phyloP scores from a whole-genome alignment of 2,797 vertebrate species.

The Notoglanidium macrostoma region DNA sequence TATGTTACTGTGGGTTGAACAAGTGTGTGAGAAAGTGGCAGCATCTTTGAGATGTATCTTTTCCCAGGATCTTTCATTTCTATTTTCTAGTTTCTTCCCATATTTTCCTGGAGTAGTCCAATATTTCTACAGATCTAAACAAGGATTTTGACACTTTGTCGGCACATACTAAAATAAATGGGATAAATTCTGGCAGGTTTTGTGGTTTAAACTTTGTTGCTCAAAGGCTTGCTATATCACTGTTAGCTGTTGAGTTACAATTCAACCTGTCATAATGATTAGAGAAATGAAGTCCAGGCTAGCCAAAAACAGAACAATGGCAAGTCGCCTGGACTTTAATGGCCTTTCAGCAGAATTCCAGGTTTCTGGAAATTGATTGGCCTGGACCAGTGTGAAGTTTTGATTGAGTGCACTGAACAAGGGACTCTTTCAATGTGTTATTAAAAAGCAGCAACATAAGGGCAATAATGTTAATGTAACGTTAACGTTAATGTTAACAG shows the following conservation, averaged over 20 bases:
- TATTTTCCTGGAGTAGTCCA: neutral
- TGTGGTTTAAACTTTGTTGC: constrained; percentile 7
- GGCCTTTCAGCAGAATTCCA: neutral
- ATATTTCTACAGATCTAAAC: neutral
- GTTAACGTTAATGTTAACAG: neutral
- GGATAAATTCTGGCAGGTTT: neutral
- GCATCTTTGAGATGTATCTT: neutral
- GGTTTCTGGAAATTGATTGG: neutral
- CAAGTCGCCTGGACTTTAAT: neutral
- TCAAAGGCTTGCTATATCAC: too few species aligned
- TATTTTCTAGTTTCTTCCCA: neutral
- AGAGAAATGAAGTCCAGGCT: neutral
- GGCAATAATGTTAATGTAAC: neutral
- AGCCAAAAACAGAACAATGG: neutral
- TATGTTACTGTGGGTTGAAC: neutral
- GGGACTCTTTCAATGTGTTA: neutral
- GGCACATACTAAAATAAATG: neutral
- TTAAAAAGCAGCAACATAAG: neutral
- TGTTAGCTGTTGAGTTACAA: neutral
- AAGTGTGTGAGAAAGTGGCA: neutral
- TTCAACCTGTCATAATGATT: neutral
- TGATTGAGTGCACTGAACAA: neutral
- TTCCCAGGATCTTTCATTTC: neutral
- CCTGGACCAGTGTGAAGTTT: neutral
- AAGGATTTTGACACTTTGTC: neutral